These are phyloP conservation scores for Channallabes apus DNA, from an alignment of 2,797 vertebrate genomes.

Conservation along the genomic window DNA sequence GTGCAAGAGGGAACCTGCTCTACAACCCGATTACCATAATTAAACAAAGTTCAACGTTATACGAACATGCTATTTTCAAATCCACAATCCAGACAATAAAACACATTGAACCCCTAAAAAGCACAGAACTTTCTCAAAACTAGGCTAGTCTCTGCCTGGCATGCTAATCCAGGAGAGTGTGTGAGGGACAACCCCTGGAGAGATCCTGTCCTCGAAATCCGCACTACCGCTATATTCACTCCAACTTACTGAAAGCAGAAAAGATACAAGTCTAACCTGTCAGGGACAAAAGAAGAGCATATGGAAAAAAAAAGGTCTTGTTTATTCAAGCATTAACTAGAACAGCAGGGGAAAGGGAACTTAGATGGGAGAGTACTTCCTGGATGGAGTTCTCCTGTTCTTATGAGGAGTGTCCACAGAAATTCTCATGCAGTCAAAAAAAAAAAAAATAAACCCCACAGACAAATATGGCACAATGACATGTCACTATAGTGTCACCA, in stretches of 20 bases:
- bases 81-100: not conserved
- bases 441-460: too few species aligned
- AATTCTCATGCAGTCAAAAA: not conserved
- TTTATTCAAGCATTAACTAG: conserved; percentile 9
- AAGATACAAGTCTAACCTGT: not conserved
- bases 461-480: not conserved
- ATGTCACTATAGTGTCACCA: not conserved
- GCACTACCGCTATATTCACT: not conserved
- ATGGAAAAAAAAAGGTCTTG: not conserved
- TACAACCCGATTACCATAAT: not conserved
- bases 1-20: not conserved
- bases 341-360: not conserved
- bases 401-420: not conserved
- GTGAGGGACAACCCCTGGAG: not conserved
- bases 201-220: not conserved
- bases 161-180: conserved; percentile 21
- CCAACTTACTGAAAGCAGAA: not conserved
- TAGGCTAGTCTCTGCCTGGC: conserved; percentile 31
- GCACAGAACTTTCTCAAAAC: conserved; percentile 18
- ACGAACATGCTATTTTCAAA: not conserved
- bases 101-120: not conserved
- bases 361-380: conserved; percentile 17
- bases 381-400: not conserved
- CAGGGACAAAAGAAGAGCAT: conserved; percentile 3
- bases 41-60: not conserved